A percentile compares a stretch with the other conserved stretches of the same genome.
These are phyloP conservation scores for Ptychoptera contaminata DNA, from an alignment of 2,888 invertebrate species.

Conservation along the genomic window DNA sequence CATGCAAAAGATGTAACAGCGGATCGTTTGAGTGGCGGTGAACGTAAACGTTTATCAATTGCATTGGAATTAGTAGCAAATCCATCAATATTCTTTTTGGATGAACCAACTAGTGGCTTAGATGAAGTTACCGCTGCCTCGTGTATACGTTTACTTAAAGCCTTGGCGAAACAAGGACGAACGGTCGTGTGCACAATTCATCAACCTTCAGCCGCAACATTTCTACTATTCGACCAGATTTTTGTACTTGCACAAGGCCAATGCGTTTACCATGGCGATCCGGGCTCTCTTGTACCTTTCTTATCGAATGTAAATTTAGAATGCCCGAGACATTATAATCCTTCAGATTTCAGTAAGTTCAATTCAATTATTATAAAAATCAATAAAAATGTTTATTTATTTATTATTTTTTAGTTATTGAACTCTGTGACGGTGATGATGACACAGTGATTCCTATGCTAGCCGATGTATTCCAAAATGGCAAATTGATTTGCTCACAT, in stretches of 20 bases:
- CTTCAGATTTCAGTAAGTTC: slow-evolving; percentile 51
- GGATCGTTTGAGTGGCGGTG: slow-evolving; percentile 55
- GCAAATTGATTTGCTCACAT: slow-evolving; percentile 29
- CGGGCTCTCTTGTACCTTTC: slow-evolving; percentile 42
- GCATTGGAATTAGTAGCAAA: slow-evolving; percentile 72
- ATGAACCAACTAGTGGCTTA: slow-evolving; percentile 63
- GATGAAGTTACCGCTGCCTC: slow-evolving; percentile 49
- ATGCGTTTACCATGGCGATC: slow-evolving; percentile 50
- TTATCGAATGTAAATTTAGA: slow-evolving; percentile 36
- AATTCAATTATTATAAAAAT: slow-evolving; percentile 13
- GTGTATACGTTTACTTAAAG: slow-evolving; percentile 40
- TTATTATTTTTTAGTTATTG: slow-evolving; percentile 37
- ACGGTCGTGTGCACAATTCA: slow-evolving; percentile 57
- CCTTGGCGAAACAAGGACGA: slow-evolving; percentile 43
- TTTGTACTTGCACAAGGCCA: slow-evolving; percentile 46
- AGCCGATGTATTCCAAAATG: slow-evolving; percentile 41
- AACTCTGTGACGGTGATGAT: slow-evolving; percentile 39
- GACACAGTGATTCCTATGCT: slow-evolving; percentile 34
- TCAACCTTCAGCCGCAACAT: slow-evolving; percentile 49
- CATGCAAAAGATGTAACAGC: slow-evolving; percentile 28
- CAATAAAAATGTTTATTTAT: background rate
- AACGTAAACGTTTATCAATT: slow-evolving; percentile 63
- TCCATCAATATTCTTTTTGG: slow-evolving; percentile 68
- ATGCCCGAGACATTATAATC: slow-evolving; percentile 49
- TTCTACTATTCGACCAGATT: slow-evolving; percentile 46